phyloP scores from a whole-genome alignment of 2,797 vertebrate species.

The Sebastes minor region DNA sequence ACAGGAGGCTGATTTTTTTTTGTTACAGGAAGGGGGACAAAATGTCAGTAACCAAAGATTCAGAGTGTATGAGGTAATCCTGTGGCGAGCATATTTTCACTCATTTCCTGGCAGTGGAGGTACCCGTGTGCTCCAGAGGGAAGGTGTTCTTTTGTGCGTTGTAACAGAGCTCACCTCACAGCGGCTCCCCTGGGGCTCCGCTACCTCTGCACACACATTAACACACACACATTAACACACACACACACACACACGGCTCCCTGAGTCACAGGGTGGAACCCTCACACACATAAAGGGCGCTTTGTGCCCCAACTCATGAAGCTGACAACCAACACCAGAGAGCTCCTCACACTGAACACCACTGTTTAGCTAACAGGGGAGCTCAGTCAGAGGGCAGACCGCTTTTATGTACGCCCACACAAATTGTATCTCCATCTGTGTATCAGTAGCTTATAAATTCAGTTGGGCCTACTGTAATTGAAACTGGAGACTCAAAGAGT shows the following conservation, averaged over 20 bases:
- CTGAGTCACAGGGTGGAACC: constrained; percentile 81
- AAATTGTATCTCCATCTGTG: constrained; percentile 41
- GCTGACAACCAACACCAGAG: constrained; percentile 79
- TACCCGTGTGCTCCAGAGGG: constrained; percentile 58
- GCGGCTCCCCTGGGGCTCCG: constrained; percentile 58
- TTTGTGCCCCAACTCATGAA: constrained; percentile 78
- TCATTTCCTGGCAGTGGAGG: constrained; percentile 64
- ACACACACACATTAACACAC: constrained; percentile 33
- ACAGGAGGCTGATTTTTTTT: constrained; percentile 10
- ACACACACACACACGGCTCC: constrained; percentile 46
- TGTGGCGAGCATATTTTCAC: constrained; percentile 61
- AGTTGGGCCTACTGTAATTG: constrained; percentile 12
- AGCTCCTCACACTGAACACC: constrained; percentile 69
- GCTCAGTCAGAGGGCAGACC: constrained; percentile 53
- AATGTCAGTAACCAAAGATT: constrained; percentile 51
- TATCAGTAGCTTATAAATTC: constrained; percentile 28
- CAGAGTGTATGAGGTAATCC: constrained; percentile 67
- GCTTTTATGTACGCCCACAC: constrained; percentile 55
- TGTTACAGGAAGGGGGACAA: constrained; percentile 11
- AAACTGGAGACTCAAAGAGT: constrained; percentile 18
- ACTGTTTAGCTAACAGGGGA: constrained; percentile 64
- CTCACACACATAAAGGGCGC: constrained; percentile 76
- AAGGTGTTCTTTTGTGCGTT: constrained; percentile 75
- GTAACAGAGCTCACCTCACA: constrained; percentile 81
- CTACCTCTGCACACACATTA: constrained; percentile 48